phyloP scores from a whole-genome alignment of 1,140 invertebrate species.

The Leptinotarsa lineolata region DNA sequence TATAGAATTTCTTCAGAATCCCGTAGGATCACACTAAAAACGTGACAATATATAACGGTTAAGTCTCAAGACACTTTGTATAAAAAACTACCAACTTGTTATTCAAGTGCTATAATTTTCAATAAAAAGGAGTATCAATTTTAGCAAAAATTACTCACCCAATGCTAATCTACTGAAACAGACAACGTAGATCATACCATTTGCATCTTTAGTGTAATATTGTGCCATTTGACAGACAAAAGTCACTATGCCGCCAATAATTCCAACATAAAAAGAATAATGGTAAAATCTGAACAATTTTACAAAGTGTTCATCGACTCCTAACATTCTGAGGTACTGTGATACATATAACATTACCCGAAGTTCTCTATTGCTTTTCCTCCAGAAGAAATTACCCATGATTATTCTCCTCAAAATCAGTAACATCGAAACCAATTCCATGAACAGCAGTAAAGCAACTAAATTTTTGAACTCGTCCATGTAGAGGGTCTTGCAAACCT shows the following conservation, averaged over 20 bases:
- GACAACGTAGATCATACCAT: not conserved
- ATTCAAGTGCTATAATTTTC: too few relatives aligned
- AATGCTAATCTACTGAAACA: not conserved
- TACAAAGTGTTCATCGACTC: not conserved
- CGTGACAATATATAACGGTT: too few relatives aligned
- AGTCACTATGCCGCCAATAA: not conserved
- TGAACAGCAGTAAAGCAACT: not conserved
- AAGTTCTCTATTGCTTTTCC: not conserved
- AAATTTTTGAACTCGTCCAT: not conserved
- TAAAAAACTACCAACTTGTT: too few relatives aligned
- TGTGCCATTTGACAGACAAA: not conserved
- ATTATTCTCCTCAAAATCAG: not conserved
- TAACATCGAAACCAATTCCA: conserved; percentile 4
- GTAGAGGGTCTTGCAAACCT: not conserved
- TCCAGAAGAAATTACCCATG: conserved; percentile 14
- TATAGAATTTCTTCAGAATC: too few relatives aligned
- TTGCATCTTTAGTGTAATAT: not conserved
- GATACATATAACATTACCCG: conserved; percentile 8
- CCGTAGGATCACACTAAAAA: too few relatives aligned
- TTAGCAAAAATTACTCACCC: not conserved
- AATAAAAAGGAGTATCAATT: too few relatives aligned
- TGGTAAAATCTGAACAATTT: not conserved
- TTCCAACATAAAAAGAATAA: not conserved
- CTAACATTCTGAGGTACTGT: not conserved
- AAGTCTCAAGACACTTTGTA: too few relatives aligned